Base-by-base conservation (phyloP, 2,113 vertebrate genomes). In the Buteo buteo region DNA sequence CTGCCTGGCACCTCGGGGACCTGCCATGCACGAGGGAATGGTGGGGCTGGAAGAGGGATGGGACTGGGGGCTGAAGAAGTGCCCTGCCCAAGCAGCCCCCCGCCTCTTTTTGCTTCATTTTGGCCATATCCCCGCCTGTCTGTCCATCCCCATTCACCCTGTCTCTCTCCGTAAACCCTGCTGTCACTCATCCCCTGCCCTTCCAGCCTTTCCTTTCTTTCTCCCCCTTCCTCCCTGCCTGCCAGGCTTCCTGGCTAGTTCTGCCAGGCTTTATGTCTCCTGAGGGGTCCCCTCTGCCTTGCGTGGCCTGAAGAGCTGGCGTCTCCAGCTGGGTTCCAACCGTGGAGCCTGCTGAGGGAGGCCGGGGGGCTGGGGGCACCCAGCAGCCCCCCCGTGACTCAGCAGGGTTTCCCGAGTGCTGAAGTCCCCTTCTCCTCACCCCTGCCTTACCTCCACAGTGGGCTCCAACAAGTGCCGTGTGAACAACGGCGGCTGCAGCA, bases 401-500 rank as follows among this genome's bases (percentile, higher is more conserved):
- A 7, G 5, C 12, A 11, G 69, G 5, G 16, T 2, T 73, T 47
- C 7, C 11, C 7, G 69, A 12, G 34, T 1, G 2, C 42, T 8
- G 4, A 32, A 24, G 6, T 16, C n/a, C 40, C 32, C 34, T 18
- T 24, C 34, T 62, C 44, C 66, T 94, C 57, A 91, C 61, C 17
- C 47, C 25, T 9, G 3, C 26, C 80, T 49, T 82, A 15, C 15
- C 47, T 88, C 71, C 8, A 0, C 79, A 99, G 98, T 98, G 95
- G 99, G 99, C 21, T 98, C 99, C 98, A 99, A 99, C 94, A 98
- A 97, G 6, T 99, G 99, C 89, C 98, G 99, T 0, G 98, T 99
- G 20, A 99, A 99, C 96, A 99, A 99, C 0, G 99, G 99, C 0
- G 99, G 99, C 92, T 99, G 99, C 94, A 99, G 99, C 98, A 99